Conservation (phyloP, 1,140 invertebrate genomes). For the Berghia stephanieae region DNA sequence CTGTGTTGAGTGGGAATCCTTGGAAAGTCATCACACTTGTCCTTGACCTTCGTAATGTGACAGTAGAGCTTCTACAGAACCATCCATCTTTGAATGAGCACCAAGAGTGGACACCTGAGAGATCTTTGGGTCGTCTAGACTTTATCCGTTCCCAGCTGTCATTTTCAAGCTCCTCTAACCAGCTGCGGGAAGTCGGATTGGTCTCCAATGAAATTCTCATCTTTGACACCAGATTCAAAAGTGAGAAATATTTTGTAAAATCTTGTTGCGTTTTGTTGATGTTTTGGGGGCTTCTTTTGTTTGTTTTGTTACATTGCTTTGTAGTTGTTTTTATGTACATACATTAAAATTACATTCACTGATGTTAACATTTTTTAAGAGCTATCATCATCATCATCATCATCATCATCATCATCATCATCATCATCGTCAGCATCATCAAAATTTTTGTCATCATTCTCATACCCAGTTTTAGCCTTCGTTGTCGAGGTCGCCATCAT, state of each 20-base stretch:
- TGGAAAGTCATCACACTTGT: slow-evolving; percentile 83
- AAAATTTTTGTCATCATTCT: too few relatives aligned
- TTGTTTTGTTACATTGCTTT: background rate
- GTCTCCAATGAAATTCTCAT: slow-evolving; percentile 92
- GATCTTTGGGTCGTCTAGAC: slow-evolving; percentile 85
- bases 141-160: slow-evolving; percentile 90
- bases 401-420: too few relatives aligned
- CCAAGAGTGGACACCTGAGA: slow-evolving; percentile 62
- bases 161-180: slow-evolving; percentile 85
- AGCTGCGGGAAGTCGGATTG: slow-evolving; percentile 89
- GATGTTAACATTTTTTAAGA: too few relatives aligned
- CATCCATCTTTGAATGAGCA: slow-evolving; percentile 37
- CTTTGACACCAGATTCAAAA: slow-evolving; percentile 79
- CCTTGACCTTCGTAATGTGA: slow-evolving; percentile 89
- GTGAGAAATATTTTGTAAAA: slow-evolving; percentile 43
- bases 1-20: slow-evolving; percentile 59
- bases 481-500: too few relatives aligned
- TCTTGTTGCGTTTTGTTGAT: background rate
- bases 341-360: too few relatives aligned
- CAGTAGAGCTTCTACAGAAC: slow-evolving; percentile 74
- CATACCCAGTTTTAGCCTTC: too few relatives aligned
- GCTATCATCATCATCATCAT: too few relatives aligned
- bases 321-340: background rate
- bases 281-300: background rate
- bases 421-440: too few relatives aligned